phyloP scores from a whole-genome alignment of 2,888 invertebrate genomes.

The Drosophila greeni region DNA sequence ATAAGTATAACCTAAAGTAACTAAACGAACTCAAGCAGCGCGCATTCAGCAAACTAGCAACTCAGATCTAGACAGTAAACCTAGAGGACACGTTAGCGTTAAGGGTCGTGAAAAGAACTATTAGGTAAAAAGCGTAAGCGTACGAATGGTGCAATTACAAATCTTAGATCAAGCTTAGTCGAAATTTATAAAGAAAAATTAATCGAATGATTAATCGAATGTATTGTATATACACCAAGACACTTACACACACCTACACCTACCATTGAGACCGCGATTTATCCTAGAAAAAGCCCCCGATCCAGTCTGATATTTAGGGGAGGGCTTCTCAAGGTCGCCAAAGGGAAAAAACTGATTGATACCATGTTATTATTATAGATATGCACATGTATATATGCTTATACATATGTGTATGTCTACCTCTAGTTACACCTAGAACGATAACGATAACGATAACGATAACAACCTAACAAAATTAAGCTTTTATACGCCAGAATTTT shows the following conservation, averaged over 20 bases:
- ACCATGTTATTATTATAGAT: conserved; percentile 45
- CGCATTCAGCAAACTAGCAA: conserved; percentile 32
- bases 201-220: conserved; percentile 48
- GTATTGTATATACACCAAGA: conserved; percentile 24
- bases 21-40: conserved; percentile 30
- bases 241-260: not conserved
- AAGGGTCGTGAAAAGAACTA: conserved; percentile 28
- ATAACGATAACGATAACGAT: conserved; percentile 25
- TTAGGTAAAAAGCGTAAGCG: conserved; percentile 10
- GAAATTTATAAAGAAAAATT: conserved; percentile 59
- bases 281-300: conserved; percentile 22
- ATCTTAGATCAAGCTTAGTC: conserved; percentile 64
- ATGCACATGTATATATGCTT: conserved; percentile 37
- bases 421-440: conserved; percentile 41
- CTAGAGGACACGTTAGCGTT: conserved; percentile 13
- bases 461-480: conserved; percentile 48
- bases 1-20: conserved; percentile 56
- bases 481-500: conserved; percentile 71
- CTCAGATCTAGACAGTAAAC: conserved; percentile 23
- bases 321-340: conserved; percentile 16
- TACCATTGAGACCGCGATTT: conserved; percentile 14
- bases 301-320: conserved; percentile 34
- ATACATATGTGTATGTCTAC: conserved; percentile 33
- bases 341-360: conserved; percentile 31
- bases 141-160: conserved; percentile 66